phyloP scores from a whole-genome alignment of 1,140 invertebrate species.

The Dryas iulia region DNA sequence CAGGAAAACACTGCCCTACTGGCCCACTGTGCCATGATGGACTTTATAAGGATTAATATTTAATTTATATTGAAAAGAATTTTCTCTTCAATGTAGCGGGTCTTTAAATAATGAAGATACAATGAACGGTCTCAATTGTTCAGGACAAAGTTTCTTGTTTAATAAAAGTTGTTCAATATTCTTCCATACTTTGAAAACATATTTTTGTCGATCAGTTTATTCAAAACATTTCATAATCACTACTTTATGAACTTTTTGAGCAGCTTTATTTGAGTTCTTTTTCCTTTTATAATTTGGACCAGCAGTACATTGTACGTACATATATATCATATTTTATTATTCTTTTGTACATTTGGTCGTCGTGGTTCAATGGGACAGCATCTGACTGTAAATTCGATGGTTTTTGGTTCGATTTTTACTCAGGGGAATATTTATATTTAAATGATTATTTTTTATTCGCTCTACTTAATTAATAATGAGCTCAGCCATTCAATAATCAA shows the following conservation, averaged over 20 bases:
- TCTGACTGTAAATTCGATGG: no score
- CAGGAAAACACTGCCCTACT: no score
- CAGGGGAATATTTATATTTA: no score
- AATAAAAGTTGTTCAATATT: constrained; percentile 28
- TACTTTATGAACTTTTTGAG: not conserved
- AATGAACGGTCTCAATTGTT: constrained; percentile 25
- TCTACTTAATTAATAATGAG: no score
- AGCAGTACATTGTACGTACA: no score
- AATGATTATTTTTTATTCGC: no score
- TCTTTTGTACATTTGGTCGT: not conserved
- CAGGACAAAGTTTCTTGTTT: constrained; percentile 20
- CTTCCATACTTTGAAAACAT: constrained; percentile 25
- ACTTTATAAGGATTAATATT: not conserved
- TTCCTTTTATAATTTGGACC: not conserved
- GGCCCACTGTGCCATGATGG: no score
- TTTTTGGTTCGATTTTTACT: no score
- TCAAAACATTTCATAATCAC: constrained; percentile 9
- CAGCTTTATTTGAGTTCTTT: not conserved
- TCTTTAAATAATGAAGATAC: constrained; percentile 24
- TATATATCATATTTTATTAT: not conserved
- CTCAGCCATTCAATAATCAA: no score
- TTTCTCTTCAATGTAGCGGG: not conserved
- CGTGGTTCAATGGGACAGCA: not conserved
- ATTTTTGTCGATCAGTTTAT: constrained; percentile 20
- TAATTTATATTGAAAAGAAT: not conserved